Percentiles rank a stretch among this genome's conserved stretches.
Conservation (phyloP, 2,888 invertebrate species). For the Callinectes sapidus region DNA sequence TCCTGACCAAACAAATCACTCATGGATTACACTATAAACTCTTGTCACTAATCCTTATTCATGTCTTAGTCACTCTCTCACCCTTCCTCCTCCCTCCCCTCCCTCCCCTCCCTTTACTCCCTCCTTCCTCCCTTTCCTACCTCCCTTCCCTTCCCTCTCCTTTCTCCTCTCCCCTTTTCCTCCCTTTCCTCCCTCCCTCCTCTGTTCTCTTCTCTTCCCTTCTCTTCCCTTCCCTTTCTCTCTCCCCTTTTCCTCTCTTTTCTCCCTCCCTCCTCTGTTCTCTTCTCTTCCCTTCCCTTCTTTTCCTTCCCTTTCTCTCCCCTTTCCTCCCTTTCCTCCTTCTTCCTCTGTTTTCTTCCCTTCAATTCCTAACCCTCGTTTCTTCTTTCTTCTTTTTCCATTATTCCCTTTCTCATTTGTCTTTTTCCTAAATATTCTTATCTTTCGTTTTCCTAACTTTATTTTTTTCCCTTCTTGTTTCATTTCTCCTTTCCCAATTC, state of each 20-base stretch:
- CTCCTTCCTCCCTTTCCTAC: neutral
- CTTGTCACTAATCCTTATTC: neutral
- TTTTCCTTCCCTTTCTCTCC: neutral
- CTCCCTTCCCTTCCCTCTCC: neutral
- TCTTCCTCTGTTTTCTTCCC: neutral
- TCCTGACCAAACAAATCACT: neutral
- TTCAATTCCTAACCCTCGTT: neutral
- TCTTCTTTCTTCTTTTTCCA: neutral
- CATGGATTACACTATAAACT: neutral
- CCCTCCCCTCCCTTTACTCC: too few relatives aligned
- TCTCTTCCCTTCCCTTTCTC: neutral
- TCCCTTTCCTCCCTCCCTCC: neutral
- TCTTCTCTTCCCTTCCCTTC: neutral
- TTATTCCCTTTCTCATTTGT: neutral
- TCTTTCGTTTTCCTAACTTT: too few relatives aligned
- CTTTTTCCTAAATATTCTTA: neutral
- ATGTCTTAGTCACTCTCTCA: neutral
- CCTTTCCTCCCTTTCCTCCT: neutral
- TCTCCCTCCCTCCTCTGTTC: neutral
- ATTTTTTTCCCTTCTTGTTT: neutral
- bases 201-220: slow-evolving; percentile 8
- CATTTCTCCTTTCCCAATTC: neutral
- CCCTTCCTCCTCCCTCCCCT: too few relatives aligned
- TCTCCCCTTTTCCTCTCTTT: neutral
- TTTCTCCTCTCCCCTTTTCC: neutral